Base-by-base conservation (phyloP, 1,140 invertebrate species). In the Caerostris extrusa region DNA sequence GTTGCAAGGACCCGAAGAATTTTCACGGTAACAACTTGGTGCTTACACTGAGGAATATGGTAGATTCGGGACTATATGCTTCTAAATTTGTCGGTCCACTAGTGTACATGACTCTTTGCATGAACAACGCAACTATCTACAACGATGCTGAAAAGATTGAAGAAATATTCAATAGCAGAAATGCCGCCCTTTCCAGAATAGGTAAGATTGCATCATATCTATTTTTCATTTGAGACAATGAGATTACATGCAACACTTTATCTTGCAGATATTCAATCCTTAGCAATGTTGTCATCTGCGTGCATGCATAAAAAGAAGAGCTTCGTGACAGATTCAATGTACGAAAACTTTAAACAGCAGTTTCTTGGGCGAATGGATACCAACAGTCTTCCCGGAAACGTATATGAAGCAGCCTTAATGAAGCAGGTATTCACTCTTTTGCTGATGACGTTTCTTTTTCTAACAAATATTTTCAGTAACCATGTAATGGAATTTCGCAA, bases 11-110 rank as follows among this genome's bases (percentile, higher is more conserved):
- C n/a, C 93, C 93, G 8, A 7, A 53, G 57, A 90, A 94, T n/a
- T 94, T 94, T n/a, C 19, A 94, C 6, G 93, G 93, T 10, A 19
- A 53, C 10, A 19, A 94, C 50, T 57, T 94, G 7, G 60, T 94
- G 3, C 3, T 6, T 19, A 86, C 17, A 3, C 34, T 94, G 58
- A 50, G 85, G 7, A 7, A 93, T 12, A 50, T 69, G 60, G 71
- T 71, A 0, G 53, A 60, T 64, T 14, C 7, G 17, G 69, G 14
- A 17, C 67, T n/a, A 17, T 57, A 57, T 8, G 56, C 3, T 0
- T 17, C 7, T 0, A 8, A 60, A 1, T 93, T 81, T 57, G 19
- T 93, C 5, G 81, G 19, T 56, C 92, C 92, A 12, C 7, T 67
- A 12, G 69, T 93, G 0, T 81, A 53, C 53, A 56, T 93, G 17